These are phyloP conservation scores for Lasioglossum baleicum DNA, from an alignment of 1,140 invertebrate genomes.

Conservation along the genomic window DNA sequence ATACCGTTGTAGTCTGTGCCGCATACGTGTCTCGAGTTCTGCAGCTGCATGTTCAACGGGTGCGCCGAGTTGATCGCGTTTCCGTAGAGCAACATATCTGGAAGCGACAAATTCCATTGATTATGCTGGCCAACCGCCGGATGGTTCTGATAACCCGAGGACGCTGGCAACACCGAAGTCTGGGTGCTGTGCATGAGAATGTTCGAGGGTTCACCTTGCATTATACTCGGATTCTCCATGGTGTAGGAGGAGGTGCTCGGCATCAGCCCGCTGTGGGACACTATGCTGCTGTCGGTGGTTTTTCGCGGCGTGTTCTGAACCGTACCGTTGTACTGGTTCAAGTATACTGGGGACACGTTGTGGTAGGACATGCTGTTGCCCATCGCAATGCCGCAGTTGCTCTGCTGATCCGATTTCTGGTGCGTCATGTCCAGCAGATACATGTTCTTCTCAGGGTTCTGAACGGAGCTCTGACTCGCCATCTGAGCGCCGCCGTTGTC, in stretches of 20 bases:
- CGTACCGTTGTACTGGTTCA: slow-evolving; percentile 34
- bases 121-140: slow-evolving; percentile 12
- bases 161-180: slow-evolving; percentile 13
- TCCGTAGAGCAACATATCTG: slow-evolving; percentile 26
- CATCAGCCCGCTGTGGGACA: slow-evolving; percentile 19
- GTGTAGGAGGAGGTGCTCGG: slow-evolving; percentile 14
- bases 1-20: slow-evolving; percentile 24
- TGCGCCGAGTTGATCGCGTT: slow-evolving; percentile 23
- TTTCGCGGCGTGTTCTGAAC: slow-evolving; percentile 21
- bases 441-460: slow-evolving; percentile 18
- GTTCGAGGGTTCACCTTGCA: slow-evolving; percentile 32
- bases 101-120: slow-evolving; percentile 32
- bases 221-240: slow-evolving; percentile 26
- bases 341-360: slow-evolving; percentile 13
- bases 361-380: slow-evolving; percentile 17
- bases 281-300: neutral
- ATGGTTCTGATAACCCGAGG: slow-evolving; percentile 26
- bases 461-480: slow-evolving; percentile 2
- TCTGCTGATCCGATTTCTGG: slow-evolving; percentile 23
- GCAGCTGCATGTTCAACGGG: slow-evolving; percentile 37
- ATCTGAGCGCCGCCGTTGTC: slow-evolving; percentile 26
- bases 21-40: slow-evolving; percentile 25
- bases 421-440: slow-evolving; percentile 17
- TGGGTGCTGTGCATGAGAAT: slow-evolving; percentile 36
- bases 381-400: slow-evolving; percentile 8